Evolutionary conservation across 2,888 invertebrate species (phyloP).

Genomic region (Hyposoter didymator): DNA sequence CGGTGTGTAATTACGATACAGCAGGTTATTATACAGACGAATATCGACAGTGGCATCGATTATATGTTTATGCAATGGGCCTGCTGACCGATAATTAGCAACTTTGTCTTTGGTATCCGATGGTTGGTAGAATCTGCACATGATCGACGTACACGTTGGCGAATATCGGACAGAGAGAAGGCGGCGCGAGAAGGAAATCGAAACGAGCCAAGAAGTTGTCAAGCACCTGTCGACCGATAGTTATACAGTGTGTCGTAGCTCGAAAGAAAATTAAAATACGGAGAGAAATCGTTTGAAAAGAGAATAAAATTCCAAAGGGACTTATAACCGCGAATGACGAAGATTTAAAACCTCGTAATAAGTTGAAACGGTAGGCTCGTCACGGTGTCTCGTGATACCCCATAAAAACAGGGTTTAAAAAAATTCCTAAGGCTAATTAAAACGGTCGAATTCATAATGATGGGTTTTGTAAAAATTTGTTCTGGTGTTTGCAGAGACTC

Average conservation of each 20-base stretch:
- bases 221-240: constrained; percentile 53
- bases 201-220: constrained; percentile 55
- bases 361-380: neutral
- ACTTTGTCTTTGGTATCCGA: constrained; percentile 32
- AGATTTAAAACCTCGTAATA: neutral
- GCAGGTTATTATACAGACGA: constrained; percentile 7
- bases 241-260: neutral
- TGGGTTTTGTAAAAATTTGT: neutral
- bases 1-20: neutral
- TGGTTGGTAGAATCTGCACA: constrained; percentile 3
- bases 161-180: neutral
- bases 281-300: neutral
- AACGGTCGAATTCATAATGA: neutral
- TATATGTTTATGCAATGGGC: constrained; percentile 40
- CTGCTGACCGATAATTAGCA: constrained; percentile 36
- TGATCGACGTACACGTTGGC: neutral
- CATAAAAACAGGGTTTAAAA: neutral
- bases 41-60: constrained; percentile 14
- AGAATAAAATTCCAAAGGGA: neutral
- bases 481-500: neutral
- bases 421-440: neutral
- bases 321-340: neutral
- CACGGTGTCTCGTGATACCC: neutral
- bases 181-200: constrained; percentile 3
- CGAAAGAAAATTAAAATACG: neutral